Percentiles rank a stretch among this genome's conserved stretches.
These are phyloP conservation scores for Apeltes quadracus DNA, from an alignment of 2,113 vertebrate genomes.

Conservation along the genomic window DNA sequence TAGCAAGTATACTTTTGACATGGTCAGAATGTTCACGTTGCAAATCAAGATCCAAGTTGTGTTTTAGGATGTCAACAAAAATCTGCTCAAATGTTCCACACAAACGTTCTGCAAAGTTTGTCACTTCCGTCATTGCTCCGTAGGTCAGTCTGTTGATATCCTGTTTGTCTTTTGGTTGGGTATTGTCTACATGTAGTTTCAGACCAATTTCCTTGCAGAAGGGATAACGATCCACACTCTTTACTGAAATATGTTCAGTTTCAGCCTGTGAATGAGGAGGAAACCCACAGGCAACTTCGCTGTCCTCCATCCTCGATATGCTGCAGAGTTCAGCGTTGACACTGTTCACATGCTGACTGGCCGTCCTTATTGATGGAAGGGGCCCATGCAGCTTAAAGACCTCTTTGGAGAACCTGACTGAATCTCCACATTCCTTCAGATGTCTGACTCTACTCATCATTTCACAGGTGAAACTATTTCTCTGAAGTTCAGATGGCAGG, in stretches of 20 bases:
- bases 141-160: constrained; percentile 26
- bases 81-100: constrained; percentile 37
- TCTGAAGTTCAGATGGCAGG: neutral
- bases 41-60: too few relatives aligned
- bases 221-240: constrained; percentile 2
- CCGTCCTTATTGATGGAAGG: too few relatives aligned
- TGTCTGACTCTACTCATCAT: constrained; percentile 21
- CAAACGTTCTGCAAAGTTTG: constrained; percentile 35
- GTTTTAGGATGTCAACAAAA: too few relatives aligned
- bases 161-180: constrained; percentile 9
- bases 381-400: constrained; percentile 31
- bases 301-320: neutral
- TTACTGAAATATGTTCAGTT: neutral
- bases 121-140: constrained; percentile 41
- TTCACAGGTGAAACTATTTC: constrained; percentile 4
- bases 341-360: neutral
- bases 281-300: neutral
- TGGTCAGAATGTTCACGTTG: too few relatives aligned
- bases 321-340: neutral
- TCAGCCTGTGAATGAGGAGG: neutral
- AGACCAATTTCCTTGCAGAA: constrained; percentile 40
- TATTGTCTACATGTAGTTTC: constrained; percentile 3
- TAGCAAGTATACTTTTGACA: too few relatives aligned
- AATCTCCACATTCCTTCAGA: constrained; percentile 14
- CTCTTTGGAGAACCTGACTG: constrained; percentile 21